phyloP scores from a whole-genome alignment of 2,113 vertebrate genomes.

The Hypomesus transpacificus region DNA sequence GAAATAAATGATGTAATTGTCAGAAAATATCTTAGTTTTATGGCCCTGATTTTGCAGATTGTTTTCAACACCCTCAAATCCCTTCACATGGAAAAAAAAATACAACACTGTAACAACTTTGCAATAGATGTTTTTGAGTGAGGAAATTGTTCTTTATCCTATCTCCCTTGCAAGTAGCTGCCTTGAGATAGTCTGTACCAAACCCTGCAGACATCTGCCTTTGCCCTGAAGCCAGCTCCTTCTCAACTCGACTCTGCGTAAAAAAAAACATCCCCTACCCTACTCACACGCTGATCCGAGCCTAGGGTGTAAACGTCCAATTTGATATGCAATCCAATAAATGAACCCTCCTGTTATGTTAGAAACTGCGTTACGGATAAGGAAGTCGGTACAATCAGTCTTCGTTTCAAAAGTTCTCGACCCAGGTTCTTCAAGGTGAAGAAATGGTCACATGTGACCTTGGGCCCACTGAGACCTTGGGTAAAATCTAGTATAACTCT shows the following conservation, averaged over 20 bases:
- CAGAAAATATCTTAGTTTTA: constrained; percentile 54
- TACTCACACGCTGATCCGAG: too few relatives aligned
- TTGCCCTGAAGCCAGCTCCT: constrained; percentile 19
- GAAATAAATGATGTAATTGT: constrained; percentile 63
- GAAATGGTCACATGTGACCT: too few relatives aligned
- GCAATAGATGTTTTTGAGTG: constrained; percentile 32
- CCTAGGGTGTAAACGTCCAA: too few relatives aligned
- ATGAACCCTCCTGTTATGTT: too few relatives aligned
- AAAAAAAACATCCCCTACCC: too few relatives aligned
- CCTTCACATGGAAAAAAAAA: background rate
- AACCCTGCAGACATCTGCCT: constrained; percentile 28
- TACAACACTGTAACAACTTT: constrained; percentile 49
- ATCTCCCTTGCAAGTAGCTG: constrained; percentile 38
- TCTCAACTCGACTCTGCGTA: background rate
- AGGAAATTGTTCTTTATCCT: constrained; percentile 25
- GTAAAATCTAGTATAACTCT: too few relatives aligned
- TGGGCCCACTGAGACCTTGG: too few relatives aligned
- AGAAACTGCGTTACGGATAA: too few relatives aligned
- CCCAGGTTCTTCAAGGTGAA: too few relatives aligned
- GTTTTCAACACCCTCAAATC: constrained; percentile 7
- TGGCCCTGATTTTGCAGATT: constrained; percentile 36
- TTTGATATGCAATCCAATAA: too few relatives aligned
- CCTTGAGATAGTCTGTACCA: constrained; percentile 23
- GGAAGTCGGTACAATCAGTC: too few relatives aligned
- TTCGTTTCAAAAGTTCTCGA: too few relatives aligned